These are phyloP conservation scores for Ictalurus furcatus DNA, from an alignment of 2,113 vertebrate genomes.

Conservation along the genomic window DNA sequence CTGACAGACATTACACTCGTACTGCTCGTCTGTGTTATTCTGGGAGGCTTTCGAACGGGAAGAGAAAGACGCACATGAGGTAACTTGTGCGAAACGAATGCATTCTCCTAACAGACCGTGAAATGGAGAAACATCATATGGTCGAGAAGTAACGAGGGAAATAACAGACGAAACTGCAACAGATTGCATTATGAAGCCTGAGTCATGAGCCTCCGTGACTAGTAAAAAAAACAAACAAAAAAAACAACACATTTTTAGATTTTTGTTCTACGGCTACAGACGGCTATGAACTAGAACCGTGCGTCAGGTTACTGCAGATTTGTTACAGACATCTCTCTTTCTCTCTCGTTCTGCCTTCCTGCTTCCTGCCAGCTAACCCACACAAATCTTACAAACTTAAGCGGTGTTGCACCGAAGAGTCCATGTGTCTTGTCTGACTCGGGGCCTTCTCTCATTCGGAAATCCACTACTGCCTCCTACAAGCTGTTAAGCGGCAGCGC, in stretches of 20 bases:
- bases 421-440: not conserved
- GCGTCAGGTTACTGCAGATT: not conserved
- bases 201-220: not conserved
- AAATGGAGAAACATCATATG: conserved; percentile 18
- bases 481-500: not conserved
- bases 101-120: conserved; percentile 14
- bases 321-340: not conserved
- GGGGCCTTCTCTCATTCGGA: no score
- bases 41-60: not conserved
- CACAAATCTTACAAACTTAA: not conserved
- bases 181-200: conserved; percentile 17
- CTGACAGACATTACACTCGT: not conserved
- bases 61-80: not conserved
- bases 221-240: not conserved
- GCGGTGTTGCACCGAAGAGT: not conserved
- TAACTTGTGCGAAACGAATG: conserved; percentile 20
- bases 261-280: not conserved
- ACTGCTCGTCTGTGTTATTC: not conserved
- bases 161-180: conserved; percentile 13
- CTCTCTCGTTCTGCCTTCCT: not conserved
- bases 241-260: not conserved
- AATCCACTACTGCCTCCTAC: not conserved
- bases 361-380: not conserved
- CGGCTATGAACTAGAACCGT: not conserved
- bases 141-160: conserved; percentile 22